Evolutionary conservation across 2,113 vertebrate genomes (phyloP).

Genomic region (Tachysurus fulvidraco): DNA sequence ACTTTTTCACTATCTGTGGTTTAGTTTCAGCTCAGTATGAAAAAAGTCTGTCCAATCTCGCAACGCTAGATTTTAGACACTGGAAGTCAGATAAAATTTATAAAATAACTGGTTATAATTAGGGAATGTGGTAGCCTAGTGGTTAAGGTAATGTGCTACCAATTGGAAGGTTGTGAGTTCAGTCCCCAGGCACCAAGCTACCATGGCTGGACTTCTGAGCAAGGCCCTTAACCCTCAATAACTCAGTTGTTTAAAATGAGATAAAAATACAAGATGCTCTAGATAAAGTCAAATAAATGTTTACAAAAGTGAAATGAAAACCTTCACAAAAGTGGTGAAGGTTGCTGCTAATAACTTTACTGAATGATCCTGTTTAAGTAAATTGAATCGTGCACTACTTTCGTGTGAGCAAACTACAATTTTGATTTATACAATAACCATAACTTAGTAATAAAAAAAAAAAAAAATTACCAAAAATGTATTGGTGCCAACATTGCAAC

Average conservation of each 20-base stretch:
- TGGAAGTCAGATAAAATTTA: background rate
- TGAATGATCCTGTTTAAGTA: background rate
- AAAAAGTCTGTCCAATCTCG: background rate
- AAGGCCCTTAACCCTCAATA: too few species aligned
- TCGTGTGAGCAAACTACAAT: background rate
- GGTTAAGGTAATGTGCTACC: too few species aligned
- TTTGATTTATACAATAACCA: background rate
- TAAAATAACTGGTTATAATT: background rate
- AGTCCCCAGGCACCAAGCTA: too few species aligned
- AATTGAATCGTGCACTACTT: background rate
- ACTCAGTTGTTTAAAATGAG: too few species aligned
- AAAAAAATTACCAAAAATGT: background rate
- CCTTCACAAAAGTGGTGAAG: background rate
- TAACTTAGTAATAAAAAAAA: background rate
- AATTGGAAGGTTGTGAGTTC: too few species aligned
- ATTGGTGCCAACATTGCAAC: background rate
- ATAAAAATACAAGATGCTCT: too few species aligned
- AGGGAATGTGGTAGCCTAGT: too few species aligned
- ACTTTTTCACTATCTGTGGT: background rate
- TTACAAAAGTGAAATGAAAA: background rate
- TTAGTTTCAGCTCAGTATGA: background rate
- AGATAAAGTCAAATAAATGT: too few species aligned
- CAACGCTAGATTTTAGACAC: background rate
- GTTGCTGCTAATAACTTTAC: background rate
- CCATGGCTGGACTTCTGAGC: too few species aligned